phyloP scores from a whole-genome alignment of 1,140 invertebrate species.

The Thaumetopoea pityocampa region DNA sequence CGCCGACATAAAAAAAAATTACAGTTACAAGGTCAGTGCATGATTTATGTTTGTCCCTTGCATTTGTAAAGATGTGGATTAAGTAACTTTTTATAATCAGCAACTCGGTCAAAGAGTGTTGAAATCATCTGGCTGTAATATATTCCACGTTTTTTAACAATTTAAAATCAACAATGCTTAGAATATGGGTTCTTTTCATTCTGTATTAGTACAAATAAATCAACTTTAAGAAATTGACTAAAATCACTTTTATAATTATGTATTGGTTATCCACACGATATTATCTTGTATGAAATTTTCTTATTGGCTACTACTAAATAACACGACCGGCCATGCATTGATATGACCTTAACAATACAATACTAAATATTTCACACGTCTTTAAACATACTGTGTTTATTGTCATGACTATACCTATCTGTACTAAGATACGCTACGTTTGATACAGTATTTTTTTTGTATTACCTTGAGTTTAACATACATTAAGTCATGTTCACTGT shows the following conservation, averaged over 20 bases:
- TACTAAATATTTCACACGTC: conserved; percentile 9
- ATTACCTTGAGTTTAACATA: conserved; percentile 45
- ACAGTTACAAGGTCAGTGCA: conserved; percentile 35
- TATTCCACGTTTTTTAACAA: no score
- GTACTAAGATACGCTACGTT: conserved; percentile 19
- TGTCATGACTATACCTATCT: conserved; percentile 8
- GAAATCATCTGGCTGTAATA: conserved; percentile 1
- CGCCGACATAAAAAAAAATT: conserved; percentile 22
- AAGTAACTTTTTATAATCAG: conserved; percentile 31
- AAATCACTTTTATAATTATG: conserved; percentile 31
- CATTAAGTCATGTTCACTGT: conserved; percentile 20
- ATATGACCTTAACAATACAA: conserved; percentile 4
- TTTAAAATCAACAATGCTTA: no score
- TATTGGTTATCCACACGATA: conserved; percentile 17
- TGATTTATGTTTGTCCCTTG: conserved; percentile 40
- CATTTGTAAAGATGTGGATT: conserved; percentile 27
- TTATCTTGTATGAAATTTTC: conserved; percentile 6
- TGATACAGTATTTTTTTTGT: conserved; percentile 8
- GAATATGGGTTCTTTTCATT: no score
- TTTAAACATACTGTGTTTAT: conserved; percentile 6
- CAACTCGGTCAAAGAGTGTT: conserved; percentile 33
- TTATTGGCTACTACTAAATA: conserved; percentile 2
- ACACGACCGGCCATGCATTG: conserved; percentile 1
- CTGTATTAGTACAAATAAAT: no score
- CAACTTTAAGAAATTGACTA: conserved; percentile 29